Evolutionary conservation across 1,140 invertebrate species (phyloP).

Genomic region (Leptonema lineaticorne): DNA sequence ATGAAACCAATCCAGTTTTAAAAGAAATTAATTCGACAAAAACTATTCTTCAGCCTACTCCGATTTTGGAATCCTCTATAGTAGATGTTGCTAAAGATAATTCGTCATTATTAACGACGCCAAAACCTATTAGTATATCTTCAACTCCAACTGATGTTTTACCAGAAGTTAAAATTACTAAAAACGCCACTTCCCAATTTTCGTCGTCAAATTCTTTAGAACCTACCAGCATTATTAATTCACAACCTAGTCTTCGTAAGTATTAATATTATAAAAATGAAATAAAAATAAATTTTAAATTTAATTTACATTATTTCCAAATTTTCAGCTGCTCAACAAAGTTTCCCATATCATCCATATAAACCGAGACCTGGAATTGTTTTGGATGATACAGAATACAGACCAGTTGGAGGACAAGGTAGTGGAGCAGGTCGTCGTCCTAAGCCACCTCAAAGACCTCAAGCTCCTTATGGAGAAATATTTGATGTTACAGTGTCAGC

Average conservation of each 20-base stretch:
- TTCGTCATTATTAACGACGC: not conserved
- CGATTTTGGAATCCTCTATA: slow-evolving; percentile 33
- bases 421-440: slow-evolving; percentile 32
- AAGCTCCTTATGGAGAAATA: slow-evolving; percentile 67
- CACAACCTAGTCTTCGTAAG: slow-evolving; percentile 25
- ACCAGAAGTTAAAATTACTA: slow-evolving; percentile 5
- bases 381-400: slow-evolving; percentile 76
- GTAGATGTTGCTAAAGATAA: slow-evolving; percentile 13
- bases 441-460: slow-evolving; percentile 44
- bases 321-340: slow-evolving; percentile 46
- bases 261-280: not conserved
- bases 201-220: not conserved
- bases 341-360: slow-evolving; percentile 56
- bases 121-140: not conserved
- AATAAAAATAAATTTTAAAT: not conserved
- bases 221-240: slow-evolving; percentile 22
- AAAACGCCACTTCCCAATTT: slow-evolving; percentile 1
- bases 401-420: slow-evolving; percentile 58
- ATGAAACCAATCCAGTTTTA: slow-evolving; percentile 25
- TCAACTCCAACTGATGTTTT: slow-evolving; percentile 15
- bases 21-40: slow-evolving; percentile 5
- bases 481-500: slow-evolving; percentile 87
- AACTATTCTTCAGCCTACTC: slow-evolving; percentile 12
- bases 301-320: not conserved
- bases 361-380: slow-evolving; percentile 78